These are phyloP conservation scores for Teinopalpus imperialis DNA, from an alignment of 2,888 invertebrate genomes.

Conservation along the genomic window DNA sequence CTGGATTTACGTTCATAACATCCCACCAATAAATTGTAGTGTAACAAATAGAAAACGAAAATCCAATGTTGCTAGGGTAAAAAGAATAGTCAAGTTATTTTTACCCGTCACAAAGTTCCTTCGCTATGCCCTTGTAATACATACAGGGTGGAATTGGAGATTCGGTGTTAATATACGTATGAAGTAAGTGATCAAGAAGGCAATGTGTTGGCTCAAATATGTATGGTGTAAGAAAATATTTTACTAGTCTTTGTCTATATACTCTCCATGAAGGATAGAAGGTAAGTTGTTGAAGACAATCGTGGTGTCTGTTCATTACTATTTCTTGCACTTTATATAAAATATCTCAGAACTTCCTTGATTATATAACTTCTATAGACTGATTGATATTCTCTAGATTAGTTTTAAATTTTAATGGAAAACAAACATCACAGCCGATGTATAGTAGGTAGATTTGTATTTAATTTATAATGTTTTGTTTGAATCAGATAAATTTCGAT, in stretches of 20 bases:
- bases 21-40: conserved; percentile 19
- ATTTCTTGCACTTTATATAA: too few relatives aligned
- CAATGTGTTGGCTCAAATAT: conserved; percentile 20
- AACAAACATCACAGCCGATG: too few relatives aligned
- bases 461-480: too few relatives aligned
- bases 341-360: too few relatives aligned
- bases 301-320: too few relatives aligned
- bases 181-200: not conserved
- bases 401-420: too few relatives aligned
- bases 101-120: not conserved
- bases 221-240: conserved; percentile 10
- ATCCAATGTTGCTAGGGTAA: conserved; percentile 9
- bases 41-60: not conserved
- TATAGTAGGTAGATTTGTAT: too few relatives aligned
- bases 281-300: not conserved
- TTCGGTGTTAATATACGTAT: conserved; percentile 8
- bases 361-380: too few relatives aligned
- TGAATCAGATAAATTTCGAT: too few relatives aligned
- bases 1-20: not conserved
- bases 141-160: conserved; percentile 11
- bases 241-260: conserved; percentile 23
- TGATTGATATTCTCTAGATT: too few relatives aligned
- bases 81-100: not conserved
- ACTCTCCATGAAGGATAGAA: conserved; percentile 2
- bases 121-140: not conserved